Conservation (phyloP, 2,888 invertebrate genomes). For the Sicus ferrugineus region DNA sequence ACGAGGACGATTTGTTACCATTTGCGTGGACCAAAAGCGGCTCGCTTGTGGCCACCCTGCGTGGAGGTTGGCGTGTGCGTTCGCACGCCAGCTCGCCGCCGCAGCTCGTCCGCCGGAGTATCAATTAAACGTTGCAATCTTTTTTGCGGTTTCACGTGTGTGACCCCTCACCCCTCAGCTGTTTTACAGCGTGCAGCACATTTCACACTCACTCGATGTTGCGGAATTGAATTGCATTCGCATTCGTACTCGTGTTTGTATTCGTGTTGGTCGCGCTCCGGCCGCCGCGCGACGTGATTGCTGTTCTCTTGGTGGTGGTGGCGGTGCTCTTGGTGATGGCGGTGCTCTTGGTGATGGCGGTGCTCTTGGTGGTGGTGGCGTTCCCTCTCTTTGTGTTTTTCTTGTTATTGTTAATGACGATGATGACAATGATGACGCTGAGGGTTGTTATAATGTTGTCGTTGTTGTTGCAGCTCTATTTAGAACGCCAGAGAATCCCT, state of each 20-base stretch:
- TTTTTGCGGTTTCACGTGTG: not conserved
- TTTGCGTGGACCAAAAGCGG: not conserved
- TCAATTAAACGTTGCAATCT: not conserved
- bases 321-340: too few species aligned
- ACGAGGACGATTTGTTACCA: not conserved
- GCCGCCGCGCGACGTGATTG: not conserved
- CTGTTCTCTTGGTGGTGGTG: too few species aligned
- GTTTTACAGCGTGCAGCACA: not conserved
- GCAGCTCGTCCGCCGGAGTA: not conserved
- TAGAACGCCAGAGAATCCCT: too few species aligned
- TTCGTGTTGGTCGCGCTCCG: not conserved
- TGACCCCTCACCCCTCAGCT: not conserved
- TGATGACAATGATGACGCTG: too few species aligned
- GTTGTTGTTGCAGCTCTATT: too few species aligned
- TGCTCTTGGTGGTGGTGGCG: too few species aligned
- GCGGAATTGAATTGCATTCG: constrained; percentile 3
- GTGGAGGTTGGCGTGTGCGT: not conserved
- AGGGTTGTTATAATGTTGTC: too few species aligned
- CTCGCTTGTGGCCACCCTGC: not conserved
- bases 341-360: too few species aligned
- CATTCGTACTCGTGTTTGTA: too few species aligned
- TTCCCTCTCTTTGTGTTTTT: too few species aligned
- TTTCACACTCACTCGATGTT: constrained; percentile 13
- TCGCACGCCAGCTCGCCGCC: not conserved
- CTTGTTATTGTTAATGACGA: too few species aligned